phyloP scores from a whole-genome alignment of 2,113 vertebrate species.

The Vombatus ursinus region DNA sequence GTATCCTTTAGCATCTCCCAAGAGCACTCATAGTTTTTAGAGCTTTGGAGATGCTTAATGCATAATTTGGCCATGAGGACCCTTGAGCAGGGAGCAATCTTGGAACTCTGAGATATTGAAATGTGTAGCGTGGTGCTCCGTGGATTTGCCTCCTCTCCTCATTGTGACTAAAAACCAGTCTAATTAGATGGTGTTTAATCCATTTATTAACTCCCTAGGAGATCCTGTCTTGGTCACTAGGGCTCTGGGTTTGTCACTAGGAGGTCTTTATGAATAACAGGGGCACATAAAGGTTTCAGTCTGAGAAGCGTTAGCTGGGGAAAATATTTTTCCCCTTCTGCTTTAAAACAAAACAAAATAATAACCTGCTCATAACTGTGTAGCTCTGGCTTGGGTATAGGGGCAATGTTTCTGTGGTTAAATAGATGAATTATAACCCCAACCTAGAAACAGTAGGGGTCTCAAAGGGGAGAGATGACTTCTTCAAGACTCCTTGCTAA shows the following conservation, averaged over 20 bases:
- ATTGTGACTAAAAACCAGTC: not conserved
- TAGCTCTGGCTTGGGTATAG: not conserved
- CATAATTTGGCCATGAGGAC: not conserved
- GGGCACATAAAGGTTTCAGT: not conserved
- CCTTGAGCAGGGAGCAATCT: not conserved
- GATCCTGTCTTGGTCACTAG: not conserved
- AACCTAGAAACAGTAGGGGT: not conserved
- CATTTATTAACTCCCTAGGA: conserved; percentile 4
- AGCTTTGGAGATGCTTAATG: not conserved
- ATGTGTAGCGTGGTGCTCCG: not conserved
- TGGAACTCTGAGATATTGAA: not conserved
- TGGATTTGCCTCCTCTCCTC: not conserved
- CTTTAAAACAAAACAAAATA: not conserved
- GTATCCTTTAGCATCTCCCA: not conserved
- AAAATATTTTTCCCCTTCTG: not conserved
- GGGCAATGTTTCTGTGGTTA: not conserved
- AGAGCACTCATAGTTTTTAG: not conserved
- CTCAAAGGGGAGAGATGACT: not conserved
- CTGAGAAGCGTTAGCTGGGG: not conserved
- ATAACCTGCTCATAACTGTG: not conserved
- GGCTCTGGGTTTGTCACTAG: not conserved
- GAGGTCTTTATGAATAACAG: not conserved
- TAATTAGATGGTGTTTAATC: not conserved
- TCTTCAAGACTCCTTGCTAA: not conserved
- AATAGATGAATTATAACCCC: conserved; percentile 8